Percentiles rank a stretch among this genome's conserved stretches.
Evolutionary conservation across 2,113 vertebrate species (phyloP).

Genomic region (Chaenogobius annularis): DNA sequence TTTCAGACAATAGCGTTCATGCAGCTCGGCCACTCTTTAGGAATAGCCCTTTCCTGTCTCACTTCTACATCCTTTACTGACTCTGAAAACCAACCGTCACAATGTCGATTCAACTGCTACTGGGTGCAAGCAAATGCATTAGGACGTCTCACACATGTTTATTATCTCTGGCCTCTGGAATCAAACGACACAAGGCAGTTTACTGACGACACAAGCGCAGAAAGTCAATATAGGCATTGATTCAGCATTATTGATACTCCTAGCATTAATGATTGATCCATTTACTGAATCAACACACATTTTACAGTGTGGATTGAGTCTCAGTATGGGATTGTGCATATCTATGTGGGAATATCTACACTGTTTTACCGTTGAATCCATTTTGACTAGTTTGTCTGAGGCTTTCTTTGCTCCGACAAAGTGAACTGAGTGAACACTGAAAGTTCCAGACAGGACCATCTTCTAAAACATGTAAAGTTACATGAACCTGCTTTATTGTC

Average conservation of each 20-base stretch:
- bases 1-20: slow-evolving; percentile 3
- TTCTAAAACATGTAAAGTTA: too few relatives aligned
- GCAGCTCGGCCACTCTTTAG: slow-evolving; percentile 4
- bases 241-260: not conserved
- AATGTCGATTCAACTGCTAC: not conserved
- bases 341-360: not conserved
- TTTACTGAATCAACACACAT: not conserved
- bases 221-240: not conserved
- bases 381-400: not conserved
- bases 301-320: not conserved
- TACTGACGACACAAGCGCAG: not conserved
- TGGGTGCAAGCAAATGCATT: not conserved
- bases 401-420: not conserved
- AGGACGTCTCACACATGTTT: not conserved
- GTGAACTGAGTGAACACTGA: too few relatives aligned
- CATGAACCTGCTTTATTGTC: too few relatives aligned
- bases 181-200: not conserved
- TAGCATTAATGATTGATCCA: not conserved
- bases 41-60: slow-evolving; percentile 9
- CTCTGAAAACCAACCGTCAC: not conserved
- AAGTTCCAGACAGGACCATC: too few relatives aligned
- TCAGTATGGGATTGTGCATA: not conserved
- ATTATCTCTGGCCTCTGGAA: not conserved
- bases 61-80: slow-evolving; percentile 1
- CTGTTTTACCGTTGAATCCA: not conserved